phyloP scores from a whole-genome alignment of 1,140 invertebrate genomes.

The Stenopsyche tienmushanensis region DNA sequence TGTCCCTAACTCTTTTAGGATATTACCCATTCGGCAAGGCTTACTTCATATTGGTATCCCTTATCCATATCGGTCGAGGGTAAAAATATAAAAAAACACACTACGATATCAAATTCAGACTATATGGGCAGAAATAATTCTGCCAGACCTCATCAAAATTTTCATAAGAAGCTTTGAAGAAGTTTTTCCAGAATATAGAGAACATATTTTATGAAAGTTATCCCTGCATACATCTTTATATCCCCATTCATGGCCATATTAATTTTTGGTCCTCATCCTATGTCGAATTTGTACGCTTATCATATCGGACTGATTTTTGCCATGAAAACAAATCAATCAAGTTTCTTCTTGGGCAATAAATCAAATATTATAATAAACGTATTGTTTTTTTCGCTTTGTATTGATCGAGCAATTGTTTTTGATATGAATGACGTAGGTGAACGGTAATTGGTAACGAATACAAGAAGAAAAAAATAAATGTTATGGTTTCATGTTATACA shows the following conservation, averaged over 20 bases:
- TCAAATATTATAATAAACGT: no score
- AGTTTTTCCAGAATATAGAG: background rate
- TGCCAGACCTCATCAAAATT: slow-evolving; percentile 4
- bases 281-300: no score
- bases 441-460: background rate
- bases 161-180: background rate
- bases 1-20: slow-evolving; percentile 3
- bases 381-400: no score
- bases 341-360: background rate
- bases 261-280: no score
- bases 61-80: background rate
- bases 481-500: no score
- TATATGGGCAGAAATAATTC: slow-evolving; percentile 1
- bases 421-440: background rate
- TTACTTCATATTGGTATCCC: slow-evolving; percentile 12
- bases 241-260: background rate
- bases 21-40: slow-evolving; percentile 20
- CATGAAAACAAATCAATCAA: background rate
- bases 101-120: background rate
- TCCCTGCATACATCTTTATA: background rate
- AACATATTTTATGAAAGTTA: background rate
- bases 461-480: background rate
- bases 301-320: background rate
- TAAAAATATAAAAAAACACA: background rate
- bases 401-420: no score